Base-by-base conservation (phyloP, 2,888 invertebrate species). In the Drosophila bunnanda region DNA sequence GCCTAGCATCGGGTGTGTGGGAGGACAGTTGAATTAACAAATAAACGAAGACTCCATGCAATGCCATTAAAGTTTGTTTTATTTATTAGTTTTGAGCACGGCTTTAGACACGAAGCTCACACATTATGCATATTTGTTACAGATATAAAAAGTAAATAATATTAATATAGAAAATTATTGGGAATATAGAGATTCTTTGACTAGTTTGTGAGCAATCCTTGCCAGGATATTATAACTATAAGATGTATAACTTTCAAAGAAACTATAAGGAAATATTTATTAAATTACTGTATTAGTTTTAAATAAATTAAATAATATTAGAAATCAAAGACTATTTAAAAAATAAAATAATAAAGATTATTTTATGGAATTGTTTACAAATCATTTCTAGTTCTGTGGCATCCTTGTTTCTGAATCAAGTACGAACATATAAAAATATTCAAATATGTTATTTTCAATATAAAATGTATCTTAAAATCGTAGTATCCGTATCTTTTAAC, bases 1-100 rank as follows among this genome's bases (percentile, higher is more conserved):
- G 22, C 52, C 38, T 15, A 15, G n/a, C 48, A 48, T 48, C 17
- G n/a, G 12, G 38, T 25, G 66, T 54, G 65, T 36, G 64, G 66
- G 66, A 44, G 46, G 66, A 34, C 54, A 54, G 20, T 36, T 28
- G 41, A 64, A 50, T 64, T 64, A 59, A 48, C 32, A 34, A 38
- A 48, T 48, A 41, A 60, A 60, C 61, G 34, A 8, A 25, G n/a
- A 22, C n/a, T 28, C 41, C 22, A 60, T 20, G 34, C 61, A 34
- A 61, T 50, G 39, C 61, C 41, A 41, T 36, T 34, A 50, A 61
- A 28, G 64, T 50, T 64, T 50, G 50, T 61, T 64, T 64, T 50
- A 61, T 64, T 64, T 41, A 64, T 64, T 64, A 61, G 43, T 50
- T 50, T 25, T 12, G 15, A 32, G 17, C 8, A 25, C 13, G 28